Evolutionary conservation across 1,140 invertebrate species (phyloP).

Genomic region (Macrosteles quadrilineatus): DNA sequence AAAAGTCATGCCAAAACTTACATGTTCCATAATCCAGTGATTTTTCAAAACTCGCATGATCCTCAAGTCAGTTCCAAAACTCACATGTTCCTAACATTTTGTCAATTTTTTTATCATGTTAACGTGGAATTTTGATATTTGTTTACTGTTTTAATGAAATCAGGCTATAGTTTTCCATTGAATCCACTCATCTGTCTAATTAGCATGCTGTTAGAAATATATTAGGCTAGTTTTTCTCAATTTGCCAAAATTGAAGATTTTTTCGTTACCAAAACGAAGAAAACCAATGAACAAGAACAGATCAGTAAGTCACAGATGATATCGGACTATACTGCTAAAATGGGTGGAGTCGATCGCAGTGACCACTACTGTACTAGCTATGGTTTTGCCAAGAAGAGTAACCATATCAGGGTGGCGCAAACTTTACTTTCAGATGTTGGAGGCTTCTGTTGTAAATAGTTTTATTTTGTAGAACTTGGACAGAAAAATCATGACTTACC

Average conservation of each 20-base stretch:
- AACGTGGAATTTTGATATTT: background rate
- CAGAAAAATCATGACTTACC: background rate
- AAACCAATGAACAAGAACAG: no score
- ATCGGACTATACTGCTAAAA: no score
- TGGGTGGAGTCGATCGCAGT: constrained; percentile 5
- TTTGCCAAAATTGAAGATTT: no score
- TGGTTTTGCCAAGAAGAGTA: background rate
- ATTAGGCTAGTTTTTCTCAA: background rate
- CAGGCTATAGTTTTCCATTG: background rate
- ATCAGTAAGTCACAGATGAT: no score
- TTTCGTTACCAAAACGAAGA: no score
- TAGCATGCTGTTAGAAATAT: background rate
- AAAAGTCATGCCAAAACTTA: no score
- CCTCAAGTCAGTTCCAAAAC: background rate
- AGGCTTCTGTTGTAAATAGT: constrained; percentile 13
- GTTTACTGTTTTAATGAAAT: background rate
- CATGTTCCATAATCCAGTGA: no score
- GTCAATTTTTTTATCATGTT: background rate
- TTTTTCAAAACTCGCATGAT: background rate
- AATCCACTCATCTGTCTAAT: no score
- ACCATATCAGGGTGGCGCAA: constrained; percentile 10
- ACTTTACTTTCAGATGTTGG: constrained; percentile 13
- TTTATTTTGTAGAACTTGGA: no score
- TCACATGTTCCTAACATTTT: background rate
- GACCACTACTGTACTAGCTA: background rate